Percentiles rank a stretch among this genome's conserved stretches.
phyloP scores from a whole-genome alignment of 2,113 vertebrate genomes.

The Antennarius striatus region DNA sequence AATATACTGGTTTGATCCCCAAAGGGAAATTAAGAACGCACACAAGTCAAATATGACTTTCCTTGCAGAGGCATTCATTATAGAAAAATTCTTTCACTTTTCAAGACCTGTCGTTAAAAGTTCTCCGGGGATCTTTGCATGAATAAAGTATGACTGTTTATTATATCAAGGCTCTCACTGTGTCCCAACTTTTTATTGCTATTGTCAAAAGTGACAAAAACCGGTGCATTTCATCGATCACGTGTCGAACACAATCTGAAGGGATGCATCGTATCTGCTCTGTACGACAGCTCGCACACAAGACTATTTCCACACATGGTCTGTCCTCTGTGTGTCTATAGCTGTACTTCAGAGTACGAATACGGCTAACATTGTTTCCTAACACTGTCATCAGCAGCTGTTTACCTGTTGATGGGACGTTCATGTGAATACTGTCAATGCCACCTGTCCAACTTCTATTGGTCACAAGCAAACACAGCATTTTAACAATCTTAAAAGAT shows the following conservation, averaged over 20 bases:
- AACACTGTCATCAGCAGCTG: constrained; percentile 49
- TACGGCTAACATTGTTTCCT: constrained; percentile 39
- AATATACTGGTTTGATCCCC: too few species aligned
- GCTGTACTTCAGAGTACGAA: constrained; percentile 25
- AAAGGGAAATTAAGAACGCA: too few species aligned
- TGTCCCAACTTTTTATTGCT: too few species aligned
- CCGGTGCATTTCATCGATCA: too few species aligned
- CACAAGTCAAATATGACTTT: constrained; percentile 4
- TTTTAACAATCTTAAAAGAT: neutral
- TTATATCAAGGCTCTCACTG: too few species aligned
- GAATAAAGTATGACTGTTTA: too few species aligned
- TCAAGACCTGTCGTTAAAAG: constrained; percentile 4
- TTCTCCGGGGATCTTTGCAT: neutral
- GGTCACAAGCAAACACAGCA: neutral
- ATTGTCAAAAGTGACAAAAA: too few species aligned
- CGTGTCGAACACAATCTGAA: too few species aligned
- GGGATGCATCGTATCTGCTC: too few species aligned
- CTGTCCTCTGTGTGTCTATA: constrained; percentile 30
- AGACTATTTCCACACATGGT: neutral
- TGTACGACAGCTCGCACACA: too few species aligned
- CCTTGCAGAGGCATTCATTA: constrained; percentile 5
- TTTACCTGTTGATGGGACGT: constrained; percentile 7
- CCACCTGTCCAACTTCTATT: constrained; percentile 21
- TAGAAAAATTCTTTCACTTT: constrained; percentile 5
- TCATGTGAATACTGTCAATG: constrained; percentile 28